Conservation (phyloP, 2,797 vertebrate genomes). For the Anguilla obscura region DNA sequence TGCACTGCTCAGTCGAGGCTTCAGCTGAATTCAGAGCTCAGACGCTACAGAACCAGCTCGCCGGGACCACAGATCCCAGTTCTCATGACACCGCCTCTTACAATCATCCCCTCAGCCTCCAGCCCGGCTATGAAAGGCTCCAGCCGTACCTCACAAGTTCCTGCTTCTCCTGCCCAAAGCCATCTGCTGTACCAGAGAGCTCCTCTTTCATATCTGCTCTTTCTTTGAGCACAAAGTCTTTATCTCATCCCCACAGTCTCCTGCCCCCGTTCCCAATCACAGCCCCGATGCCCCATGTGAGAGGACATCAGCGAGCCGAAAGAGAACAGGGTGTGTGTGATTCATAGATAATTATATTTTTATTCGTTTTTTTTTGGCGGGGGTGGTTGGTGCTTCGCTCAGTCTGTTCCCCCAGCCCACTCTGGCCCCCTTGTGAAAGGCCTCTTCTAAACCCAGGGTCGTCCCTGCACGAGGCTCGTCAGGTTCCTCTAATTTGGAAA, state of each 20-base stretch:
- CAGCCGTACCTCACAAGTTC: not conserved
- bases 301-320: not conserved
- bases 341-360: not conserved
- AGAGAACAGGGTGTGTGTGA: not conserved
- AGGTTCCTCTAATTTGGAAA: not conserved
- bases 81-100: not conserved
- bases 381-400: too few species aligned
- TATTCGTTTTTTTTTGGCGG: not conserved
- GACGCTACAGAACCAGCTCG: not conserved
- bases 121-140: not conserved
- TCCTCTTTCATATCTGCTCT: not conserved
- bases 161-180: not conserved
- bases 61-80: not conserved
- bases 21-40: not conserved
- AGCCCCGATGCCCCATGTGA: not conserved
- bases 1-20: not conserved
- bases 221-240: not conserved
- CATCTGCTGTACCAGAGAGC: not conserved
- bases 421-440: not conserved
- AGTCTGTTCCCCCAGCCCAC: not conserved
- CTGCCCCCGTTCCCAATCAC: not conserved
- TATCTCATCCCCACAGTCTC: not conserved
- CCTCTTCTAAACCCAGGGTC: conserved; percentile 25
- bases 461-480: not conserved
- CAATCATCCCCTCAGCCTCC: not conserved